phyloP scores from a whole-genome alignment of 1,140 invertebrate species.

The Bicyclus anynana region DNA sequence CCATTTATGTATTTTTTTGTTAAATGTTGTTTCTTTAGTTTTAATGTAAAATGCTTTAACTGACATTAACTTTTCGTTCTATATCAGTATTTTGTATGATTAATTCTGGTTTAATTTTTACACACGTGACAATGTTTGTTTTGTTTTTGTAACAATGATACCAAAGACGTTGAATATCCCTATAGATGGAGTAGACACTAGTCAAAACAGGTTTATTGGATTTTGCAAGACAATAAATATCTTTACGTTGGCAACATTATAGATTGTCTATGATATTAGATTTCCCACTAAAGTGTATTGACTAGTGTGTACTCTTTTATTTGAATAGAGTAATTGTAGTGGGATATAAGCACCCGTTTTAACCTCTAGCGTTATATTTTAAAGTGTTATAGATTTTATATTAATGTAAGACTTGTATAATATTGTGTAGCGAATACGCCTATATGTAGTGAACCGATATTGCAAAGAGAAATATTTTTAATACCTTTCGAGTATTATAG shows the following conservation, averaged over 20 bases:
- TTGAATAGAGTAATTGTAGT: slow-evolving; percentile 49
- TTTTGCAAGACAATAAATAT: background rate
- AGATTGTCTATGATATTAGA: background rate
- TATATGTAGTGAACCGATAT: slow-evolving; percentile 49
- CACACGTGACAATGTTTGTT: slow-evolving; percentile 50
- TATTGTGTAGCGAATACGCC: slow-evolving; percentile 50
- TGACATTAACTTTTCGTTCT: slow-evolving; percentile 60
- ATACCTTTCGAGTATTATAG: slow-evolving; percentile 69
- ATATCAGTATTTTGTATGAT: slow-evolving; percentile 65
- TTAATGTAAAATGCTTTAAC: slow-evolving; percentile 68
- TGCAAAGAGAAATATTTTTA: slow-evolving; percentile 63
- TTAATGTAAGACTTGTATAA: slow-evolving; percentile 71
- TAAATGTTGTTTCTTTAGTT: slow-evolving; percentile 66
- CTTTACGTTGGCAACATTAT: background rate
- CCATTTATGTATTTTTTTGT: slow-evolving; percentile 48
- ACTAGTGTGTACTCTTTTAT: slow-evolving; percentile 9
- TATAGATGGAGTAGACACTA: slow-evolving; percentile 27
- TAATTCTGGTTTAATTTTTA: slow-evolving; percentile 46
- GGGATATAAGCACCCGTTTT: slow-evolving; percentile 27
- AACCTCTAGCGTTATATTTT: slow-evolving; percentile 60
- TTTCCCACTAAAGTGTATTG: background rate
- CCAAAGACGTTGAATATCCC: slow-evolving; percentile 75
- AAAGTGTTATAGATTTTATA: slow-evolving; percentile 70
- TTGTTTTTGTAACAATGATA: slow-evolving; percentile 70
- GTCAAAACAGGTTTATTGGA: slow-evolving; percentile 3